These are phyloP conservation scores for Reinhardtius hippoglossoides DNA, from an alignment of 2,113 vertebrate species.

Conservation along the genomic window DNA sequence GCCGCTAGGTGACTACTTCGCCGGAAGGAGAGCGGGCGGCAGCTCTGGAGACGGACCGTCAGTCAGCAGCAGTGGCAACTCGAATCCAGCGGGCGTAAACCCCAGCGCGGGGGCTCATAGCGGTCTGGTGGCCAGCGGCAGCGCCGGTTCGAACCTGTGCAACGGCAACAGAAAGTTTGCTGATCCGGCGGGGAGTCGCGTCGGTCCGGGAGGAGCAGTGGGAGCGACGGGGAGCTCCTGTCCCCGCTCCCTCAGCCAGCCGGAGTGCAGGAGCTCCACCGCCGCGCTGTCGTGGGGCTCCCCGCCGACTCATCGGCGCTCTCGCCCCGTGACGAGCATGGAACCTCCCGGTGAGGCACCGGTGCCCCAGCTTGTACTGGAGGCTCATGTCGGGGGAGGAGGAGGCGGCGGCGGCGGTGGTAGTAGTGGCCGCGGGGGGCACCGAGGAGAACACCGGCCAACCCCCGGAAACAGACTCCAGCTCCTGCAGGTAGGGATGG, in stretches of 20 bases:
- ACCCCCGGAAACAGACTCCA: slow-evolving; percentile 88
- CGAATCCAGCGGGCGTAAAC: slow-evolving; percentile 58
- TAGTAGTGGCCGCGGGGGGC: slow-evolving; percentile 71
- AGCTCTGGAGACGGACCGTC: slow-evolving; percentile 77
- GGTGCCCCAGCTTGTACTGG: slow-evolving; percentile 46
- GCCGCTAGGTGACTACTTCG: slow-evolving; percentile 86
- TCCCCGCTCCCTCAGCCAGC: slow-evolving; percentile 89
- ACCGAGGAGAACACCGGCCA: slow-evolving; percentile 85
- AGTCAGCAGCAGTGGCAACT: slow-evolving; percentile 81
- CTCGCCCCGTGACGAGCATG: slow-evolving; percentile 83
- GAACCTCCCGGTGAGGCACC: slow-evolving; percentile 65
- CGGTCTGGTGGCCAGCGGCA: slow-evolving; percentile 73
- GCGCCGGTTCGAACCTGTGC: slow-evolving; percentile 78
- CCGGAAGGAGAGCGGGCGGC: slow-evolving; percentile 79
- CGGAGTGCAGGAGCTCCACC: slow-evolving; percentile 88
- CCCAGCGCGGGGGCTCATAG: slow-evolving; percentile 48
- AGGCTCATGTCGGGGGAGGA: slow-evolving; percentile 49
- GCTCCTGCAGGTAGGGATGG: slow-evolving; percentile 90
- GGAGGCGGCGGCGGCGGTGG: slow-evolving; percentile 77
- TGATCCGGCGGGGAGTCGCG: slow-evolving; percentile 78
- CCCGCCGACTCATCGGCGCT: slow-evolving; percentile 82
- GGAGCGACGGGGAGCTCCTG: slow-evolving; percentile 74
- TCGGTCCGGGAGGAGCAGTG: slow-evolving; percentile 57
- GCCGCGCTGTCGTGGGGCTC: slow-evolving; percentile 89
- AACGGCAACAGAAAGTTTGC: slow-evolving; percentile 88